These are phyloP conservation scores for Rhizoglyphus robini DNA, from an alignment of 1,140 invertebrate species.

Conservation along the genomic window DNA sequence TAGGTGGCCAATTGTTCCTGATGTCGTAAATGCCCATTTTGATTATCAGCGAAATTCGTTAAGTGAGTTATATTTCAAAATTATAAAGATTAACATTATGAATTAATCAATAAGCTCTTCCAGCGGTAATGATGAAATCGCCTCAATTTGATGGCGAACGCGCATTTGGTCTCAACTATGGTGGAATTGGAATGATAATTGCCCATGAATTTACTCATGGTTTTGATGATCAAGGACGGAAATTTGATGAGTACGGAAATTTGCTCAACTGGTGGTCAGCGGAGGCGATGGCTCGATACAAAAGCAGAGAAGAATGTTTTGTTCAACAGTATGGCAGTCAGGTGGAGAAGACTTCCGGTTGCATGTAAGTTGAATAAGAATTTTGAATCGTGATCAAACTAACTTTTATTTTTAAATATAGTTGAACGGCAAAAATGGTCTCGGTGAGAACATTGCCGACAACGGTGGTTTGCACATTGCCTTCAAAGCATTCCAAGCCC, in stretches of 20 bases:
- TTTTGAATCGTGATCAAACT: too few species aligned
- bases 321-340: slow-evolving; percentile 20
- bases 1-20: slow-evolving; percentile 17
- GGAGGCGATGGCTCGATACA: slow-evolving; percentile 16
- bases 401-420: slow-evolving; percentile 28
- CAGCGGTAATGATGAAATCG: slow-evolving; percentile 33
- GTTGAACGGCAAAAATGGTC: slow-evolving; percentile 16
- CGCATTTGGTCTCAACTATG: slow-evolving; percentile 34
- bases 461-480: slow-evolving; percentile 45
- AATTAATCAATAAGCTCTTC: slow-evolving; percentile 24
- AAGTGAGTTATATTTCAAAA: slow-evolving; percentile 14
- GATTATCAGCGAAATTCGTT: slow-evolving; percentile 42
- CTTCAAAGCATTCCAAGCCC: slow-evolving; percentile 30
- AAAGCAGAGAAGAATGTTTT: slow-evolving; percentile 20
- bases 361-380: neutral
- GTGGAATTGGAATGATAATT: slow-evolving; percentile 33
- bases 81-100: neutral
- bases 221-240: slow-evolving; percentile 21
- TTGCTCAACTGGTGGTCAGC: slow-evolving; percentile 24
- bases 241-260: slow-evolving; percentile 23
- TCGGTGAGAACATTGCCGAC: slow-evolving; percentile 29
- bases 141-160: slow-evolving; percentile 33
- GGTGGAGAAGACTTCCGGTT: neutral
- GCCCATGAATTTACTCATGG: slow-evolving; percentile 35
- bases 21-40: slow-evolving; percentile 44